Conservation (phyloP, 2,113 vertebrate species). For the Podarcis raffonei region DNA sequence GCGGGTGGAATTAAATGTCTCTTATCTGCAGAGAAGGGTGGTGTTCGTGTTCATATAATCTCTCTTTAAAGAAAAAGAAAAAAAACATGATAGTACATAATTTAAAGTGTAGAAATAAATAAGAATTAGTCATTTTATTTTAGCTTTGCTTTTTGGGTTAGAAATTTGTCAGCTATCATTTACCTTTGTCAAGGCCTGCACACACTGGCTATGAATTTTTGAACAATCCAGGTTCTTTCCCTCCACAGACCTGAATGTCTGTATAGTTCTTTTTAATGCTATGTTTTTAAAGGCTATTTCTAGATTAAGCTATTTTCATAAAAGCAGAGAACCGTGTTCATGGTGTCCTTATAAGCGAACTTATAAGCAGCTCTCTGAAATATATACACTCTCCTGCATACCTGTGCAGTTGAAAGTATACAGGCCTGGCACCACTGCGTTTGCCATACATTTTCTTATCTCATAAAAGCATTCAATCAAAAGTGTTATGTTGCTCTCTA, state of each 20-base stretch:
- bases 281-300: neutral
- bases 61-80: neutral
- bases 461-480: conserved; percentile 63
- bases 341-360: conserved; percentile 47
- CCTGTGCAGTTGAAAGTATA: conserved; percentile 61
- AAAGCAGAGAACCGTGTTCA: conserved; percentile 26
- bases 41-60: neutral
- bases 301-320: neutral
- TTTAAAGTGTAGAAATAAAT: neutral
- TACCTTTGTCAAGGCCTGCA: neutral
- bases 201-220: neutral
- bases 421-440: conserved; percentile 66
- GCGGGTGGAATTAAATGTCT: neutral
- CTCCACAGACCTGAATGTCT: neutral
- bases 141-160: too few species aligned
- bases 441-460: conserved; percentile 67
- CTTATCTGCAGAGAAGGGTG: neutral
- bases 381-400: conserved; percentile 51
- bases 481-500: conserved; percentile 56
- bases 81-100: neutral
- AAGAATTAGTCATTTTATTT: neutral
- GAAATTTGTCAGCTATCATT: neutral
- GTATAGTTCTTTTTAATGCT: neutral
- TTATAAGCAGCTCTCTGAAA: conserved; percentile 50
- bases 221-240: neutral